Evolutionary conservation across 2,113 vertebrate genomes (phyloP).

Genomic region (Dipodomys stephensi): DNA sequence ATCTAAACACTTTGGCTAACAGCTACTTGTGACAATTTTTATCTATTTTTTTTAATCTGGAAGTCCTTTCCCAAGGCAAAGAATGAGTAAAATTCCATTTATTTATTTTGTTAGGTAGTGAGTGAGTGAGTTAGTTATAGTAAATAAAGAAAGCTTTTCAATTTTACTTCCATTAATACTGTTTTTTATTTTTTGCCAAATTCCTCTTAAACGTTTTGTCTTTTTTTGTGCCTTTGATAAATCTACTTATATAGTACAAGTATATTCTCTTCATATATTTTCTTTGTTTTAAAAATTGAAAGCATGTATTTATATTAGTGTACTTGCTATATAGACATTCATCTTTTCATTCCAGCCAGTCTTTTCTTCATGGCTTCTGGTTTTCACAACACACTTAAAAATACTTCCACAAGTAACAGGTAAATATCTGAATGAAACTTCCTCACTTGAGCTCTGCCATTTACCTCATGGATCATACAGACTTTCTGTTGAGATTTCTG

Average conservation of each 20-base stretch:
- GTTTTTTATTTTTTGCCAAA: neutral
- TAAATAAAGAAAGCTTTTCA: neutral
- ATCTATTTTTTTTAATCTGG: neutral
- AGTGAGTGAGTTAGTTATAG: neutral
- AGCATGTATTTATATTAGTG: neutral
- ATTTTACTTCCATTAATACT: neutral
- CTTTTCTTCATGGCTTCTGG: slow-evolving; percentile 6
- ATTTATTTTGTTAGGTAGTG: neutral
- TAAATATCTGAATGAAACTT: neutral
- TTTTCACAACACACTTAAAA: neutral
- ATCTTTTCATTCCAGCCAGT: neutral
- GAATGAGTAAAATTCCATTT: neutral
- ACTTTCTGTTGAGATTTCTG: neutral
- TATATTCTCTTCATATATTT: neutral
- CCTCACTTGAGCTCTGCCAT: neutral
- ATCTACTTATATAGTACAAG: neutral
- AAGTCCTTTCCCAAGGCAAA: neutral
- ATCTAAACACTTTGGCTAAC: slow-evolving; percentile 6
- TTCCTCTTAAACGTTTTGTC: neutral
- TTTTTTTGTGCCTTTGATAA: neutral
- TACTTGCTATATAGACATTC: neutral
- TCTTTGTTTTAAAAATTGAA: neutral
- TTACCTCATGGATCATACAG: neutral
- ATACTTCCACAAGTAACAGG: neutral
- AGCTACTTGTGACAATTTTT: neutral